Evolutionary conservation across 2,888 invertebrate species (phyloP).

Genomic region (Xanthorhoe spadicearia): DNA sequence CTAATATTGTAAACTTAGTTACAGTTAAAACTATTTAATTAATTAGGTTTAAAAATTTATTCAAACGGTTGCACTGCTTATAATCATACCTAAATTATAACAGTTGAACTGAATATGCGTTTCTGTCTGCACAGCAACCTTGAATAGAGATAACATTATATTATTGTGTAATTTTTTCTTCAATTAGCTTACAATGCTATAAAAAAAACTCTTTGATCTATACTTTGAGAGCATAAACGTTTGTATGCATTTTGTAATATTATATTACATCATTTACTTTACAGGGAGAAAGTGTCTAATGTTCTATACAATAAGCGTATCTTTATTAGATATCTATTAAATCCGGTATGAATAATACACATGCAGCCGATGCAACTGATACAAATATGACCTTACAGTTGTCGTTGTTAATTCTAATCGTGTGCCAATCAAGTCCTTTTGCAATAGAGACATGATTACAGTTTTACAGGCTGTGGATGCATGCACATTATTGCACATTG

Average conservation of each 20-base stretch:
- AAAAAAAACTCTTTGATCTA: neutral
- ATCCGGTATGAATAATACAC: constrained; percentile 25
- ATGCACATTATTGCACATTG: constrained; percentile 15
- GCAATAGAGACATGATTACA: constrained; percentile 35
- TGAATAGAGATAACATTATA: constrained; percentile 10
- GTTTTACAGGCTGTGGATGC: constrained; percentile 37
- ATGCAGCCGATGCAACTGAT: constrained; percentile 35
- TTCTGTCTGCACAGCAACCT: constrained; percentile 7
- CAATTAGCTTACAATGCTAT: constrained; percentile 16
- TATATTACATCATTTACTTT: neutral
- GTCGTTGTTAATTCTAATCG: constrained; percentile 42
- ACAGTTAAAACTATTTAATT: no score
- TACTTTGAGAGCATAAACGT: constrained; percentile 1
- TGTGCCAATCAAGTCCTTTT: constrained; percentile 40
- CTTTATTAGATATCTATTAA: constrained; percentile 13
- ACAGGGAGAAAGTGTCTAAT: constrained; percentile 27
- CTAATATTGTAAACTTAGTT: no score
- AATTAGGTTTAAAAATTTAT: no score
- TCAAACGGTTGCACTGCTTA: no score
- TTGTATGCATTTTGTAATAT: constrained; percentile 16
- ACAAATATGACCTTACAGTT: constrained; percentile 41
- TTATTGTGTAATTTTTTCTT: constrained; percentile 17
- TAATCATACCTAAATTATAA: neutral
- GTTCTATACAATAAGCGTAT: constrained; percentile 7
- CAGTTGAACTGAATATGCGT: neutral